These are phyloP conservation scores for Pipistrellus kuhlii DNA, from an alignment of 2,797 vertebrate species.

Conservation along the genomic window DNA sequence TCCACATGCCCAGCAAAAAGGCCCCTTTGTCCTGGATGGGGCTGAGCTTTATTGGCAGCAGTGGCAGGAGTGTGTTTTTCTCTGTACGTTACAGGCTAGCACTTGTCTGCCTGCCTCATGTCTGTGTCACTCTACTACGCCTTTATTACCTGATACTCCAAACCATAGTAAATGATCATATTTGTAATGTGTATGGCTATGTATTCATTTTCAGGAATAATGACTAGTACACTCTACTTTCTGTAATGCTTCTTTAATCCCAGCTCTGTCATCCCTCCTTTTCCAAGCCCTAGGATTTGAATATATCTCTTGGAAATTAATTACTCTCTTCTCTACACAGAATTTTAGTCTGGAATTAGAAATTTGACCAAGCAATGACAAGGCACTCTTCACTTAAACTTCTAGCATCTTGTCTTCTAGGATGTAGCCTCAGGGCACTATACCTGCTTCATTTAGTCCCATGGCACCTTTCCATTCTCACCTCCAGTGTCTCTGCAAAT, in stretches of 20 bases:
- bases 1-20: constrained; percentile 56
- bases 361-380: constrained; percentile 21
- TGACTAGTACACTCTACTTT: constrained; percentile 17
- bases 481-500: neutral
- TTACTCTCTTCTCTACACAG: constrained; percentile 28
- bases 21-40: constrained; percentile 58
- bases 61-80: constrained; percentile 44
- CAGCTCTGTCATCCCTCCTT: constrained; percentile 23
- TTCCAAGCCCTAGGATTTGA: constrained; percentile 22
- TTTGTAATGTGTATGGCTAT: neutral
- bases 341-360: constrained; percentile 45
- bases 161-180: neutral
- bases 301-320: constrained; percentile 51
- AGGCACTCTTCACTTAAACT: neutral
- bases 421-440: neutral
- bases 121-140: constrained; percentile 9
- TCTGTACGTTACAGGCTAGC: constrained; percentile 54
- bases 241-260: neutral
- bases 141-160: constrained; percentile 47
- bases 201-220: constrained; percentile 59
- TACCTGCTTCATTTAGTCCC: neutral
- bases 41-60: constrained; percentile 35
- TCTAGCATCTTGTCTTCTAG: constrained; percentile 14
- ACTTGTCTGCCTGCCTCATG: constrained; percentile 66
- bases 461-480: neutral